Evolutionary conservation across 1,140 invertebrate species (phyloP).

Genomic region (Solenopsis invicta): DNA sequence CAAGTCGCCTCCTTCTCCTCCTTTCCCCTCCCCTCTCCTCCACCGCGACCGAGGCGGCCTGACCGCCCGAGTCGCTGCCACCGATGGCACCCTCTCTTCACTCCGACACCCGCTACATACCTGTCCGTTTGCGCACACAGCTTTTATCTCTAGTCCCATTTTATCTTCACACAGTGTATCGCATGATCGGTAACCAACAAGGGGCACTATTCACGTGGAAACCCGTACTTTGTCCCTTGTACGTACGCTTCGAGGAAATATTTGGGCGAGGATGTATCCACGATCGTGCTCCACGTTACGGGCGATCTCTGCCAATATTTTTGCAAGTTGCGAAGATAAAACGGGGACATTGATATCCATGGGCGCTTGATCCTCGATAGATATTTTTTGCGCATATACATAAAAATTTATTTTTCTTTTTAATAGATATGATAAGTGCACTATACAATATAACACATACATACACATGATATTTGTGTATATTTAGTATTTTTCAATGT

Average conservation of each 20-base stretch:
- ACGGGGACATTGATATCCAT: neutral
- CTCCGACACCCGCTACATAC: neutral
- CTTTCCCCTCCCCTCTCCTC: neutral
- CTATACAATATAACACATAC: too few relatives aligned
- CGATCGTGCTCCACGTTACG: neutral
- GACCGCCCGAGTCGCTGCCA: neutral
- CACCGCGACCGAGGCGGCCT: too few relatives aligned
- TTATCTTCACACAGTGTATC: neutral
- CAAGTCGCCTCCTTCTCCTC: neutral
- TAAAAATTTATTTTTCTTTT: neutral
- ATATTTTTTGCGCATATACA: neutral
- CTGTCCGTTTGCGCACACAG: neutral
- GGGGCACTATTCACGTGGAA: neutral
- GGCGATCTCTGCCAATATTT: neutral
- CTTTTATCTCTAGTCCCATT: slow-evolving; percentile 10
- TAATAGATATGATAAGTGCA: neutral
- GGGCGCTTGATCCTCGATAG: neutral
- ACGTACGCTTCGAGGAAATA: neutral
- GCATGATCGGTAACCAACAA: neutral
- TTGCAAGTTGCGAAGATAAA: neutral
- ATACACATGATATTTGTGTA: neutral
- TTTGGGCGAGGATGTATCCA: neutral
- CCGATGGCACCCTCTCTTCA: neutral
- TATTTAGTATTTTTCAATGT: too few relatives aligned
- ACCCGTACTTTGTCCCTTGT: neutral